phyloP scores from a whole-genome alignment of 2,888 invertebrate genomes.

The Drosophila ezoana region DNA sequence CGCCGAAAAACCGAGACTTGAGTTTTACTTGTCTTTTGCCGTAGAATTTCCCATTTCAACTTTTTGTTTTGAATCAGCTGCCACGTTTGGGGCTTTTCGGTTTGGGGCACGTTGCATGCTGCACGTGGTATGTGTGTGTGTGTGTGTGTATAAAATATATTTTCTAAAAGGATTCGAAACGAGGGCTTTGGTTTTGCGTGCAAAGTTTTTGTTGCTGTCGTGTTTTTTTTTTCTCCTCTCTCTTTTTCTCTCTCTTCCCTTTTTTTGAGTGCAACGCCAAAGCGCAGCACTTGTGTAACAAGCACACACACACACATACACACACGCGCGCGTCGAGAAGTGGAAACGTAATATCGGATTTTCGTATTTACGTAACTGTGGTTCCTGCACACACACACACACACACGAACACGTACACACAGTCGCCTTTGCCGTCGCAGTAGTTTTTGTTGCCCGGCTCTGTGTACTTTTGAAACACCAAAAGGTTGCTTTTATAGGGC shows the following conservation, averaged over 20 bases:
- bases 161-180: conserved; percentile 65
- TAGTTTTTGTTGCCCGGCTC: conserved; percentile 62
- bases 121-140: background rate
- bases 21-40: conserved; percentile 68
- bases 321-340: conserved; percentile 43
- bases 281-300: conserved; percentile 75
- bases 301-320: conserved; percentile 35
- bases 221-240: conserved; percentile 30
- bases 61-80: conserved; percentile 59
- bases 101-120: conserved; percentile 17
- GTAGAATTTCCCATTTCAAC: conserved; percentile 66
- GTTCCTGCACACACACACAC: conserved; percentile 49
- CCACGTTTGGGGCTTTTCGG: conserved; percentile 38
- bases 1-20: conserved; percentile 55
- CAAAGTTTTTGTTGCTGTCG: conserved; percentile 56
- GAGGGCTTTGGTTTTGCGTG: conserved; percentile 68
- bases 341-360: conserved; percentile 78
- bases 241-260: conserved; percentile 10
- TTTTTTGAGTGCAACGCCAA: conserved; percentile 67
- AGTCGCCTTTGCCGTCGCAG: conserved; percentile 57
- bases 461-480: conserved; percentile 72
- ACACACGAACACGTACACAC: conserved; percentile 27
- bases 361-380: conserved; percentile 77
- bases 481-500: conserved; percentile 75
- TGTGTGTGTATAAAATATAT: conserved; percentile 40